Evolutionary conservation across 2,888 invertebrate genomes (phyloP).

Genomic region (Lapara coniferarum): DNA sequence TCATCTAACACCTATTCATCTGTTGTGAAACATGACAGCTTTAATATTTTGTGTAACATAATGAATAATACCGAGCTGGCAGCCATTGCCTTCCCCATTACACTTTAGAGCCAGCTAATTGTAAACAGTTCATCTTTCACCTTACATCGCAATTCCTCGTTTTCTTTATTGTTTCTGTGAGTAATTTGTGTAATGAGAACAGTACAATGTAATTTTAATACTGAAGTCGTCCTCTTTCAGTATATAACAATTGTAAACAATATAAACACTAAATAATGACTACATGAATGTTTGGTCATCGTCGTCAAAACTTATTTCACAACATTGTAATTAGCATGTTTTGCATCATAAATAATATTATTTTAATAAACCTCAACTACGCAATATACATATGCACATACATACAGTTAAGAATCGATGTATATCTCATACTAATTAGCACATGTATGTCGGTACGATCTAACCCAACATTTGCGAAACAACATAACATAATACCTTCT

Average conservation of each 20-base stretch:
- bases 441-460: neutral
- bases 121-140: constrained; percentile 34
- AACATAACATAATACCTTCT: neutral
- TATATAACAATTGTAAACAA: too few relatives aligned
- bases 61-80: constrained; percentile 13
- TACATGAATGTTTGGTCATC: too few relatives aligned
- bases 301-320: too few relatives aligned
- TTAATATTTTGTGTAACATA: neutral
- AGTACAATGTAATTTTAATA: constrained; percentile 1
- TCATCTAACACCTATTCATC: neutral
- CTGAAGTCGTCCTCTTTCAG: neutral
- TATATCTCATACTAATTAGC: neutral
- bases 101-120: constrained; percentile 31
- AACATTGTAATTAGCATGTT: too few relatives aligned
- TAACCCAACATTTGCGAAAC: neutral
- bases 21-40: neutral
- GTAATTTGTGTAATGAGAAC: constrained; percentile 22
- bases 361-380: neutral
- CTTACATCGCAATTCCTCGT: constrained; percentile 38
- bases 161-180: constrained; percentile 37
- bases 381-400: neutral
- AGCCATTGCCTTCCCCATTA: constrained; percentile 13
- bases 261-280: too few relatives aligned
- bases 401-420: neutral
- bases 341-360: neutral